Conservation (phyloP, 1,140 invertebrate species). For the Sitodiplosis mosellana region DNA sequence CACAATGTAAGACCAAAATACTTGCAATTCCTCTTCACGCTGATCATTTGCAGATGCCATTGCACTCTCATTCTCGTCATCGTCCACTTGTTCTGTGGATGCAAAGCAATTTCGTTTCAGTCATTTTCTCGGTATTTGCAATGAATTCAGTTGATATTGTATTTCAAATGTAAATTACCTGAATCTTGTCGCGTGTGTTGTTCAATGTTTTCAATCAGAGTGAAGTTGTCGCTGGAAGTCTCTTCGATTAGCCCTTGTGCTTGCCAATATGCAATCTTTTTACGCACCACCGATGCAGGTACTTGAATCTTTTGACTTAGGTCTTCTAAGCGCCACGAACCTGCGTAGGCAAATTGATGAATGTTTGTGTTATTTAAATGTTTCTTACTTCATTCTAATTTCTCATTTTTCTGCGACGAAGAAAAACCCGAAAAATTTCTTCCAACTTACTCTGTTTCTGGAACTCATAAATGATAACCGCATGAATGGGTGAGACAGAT, state of each 20-base stretch:
- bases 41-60: slow-evolving; percentile 88
- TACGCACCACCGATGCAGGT: slow-evolving; percentile 57
- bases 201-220: slow-evolving; percentile 53
- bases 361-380: too few relatives aligned
- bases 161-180: slow-evolving; percentile 6
- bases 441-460: slow-evolving; percentile 64
- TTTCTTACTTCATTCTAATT: too few relatives aligned
- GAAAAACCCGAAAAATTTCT: too few relatives aligned
- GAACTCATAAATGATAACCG: slow-evolving; percentile 88
- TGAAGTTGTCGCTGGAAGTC: slow-evolving; percentile 50
- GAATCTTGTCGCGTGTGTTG: slow-evolving; percentile 27
- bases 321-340: slow-evolving; percentile 59
- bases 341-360: too few relatives aligned
- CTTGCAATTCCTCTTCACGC: slow-evolving; percentile 81
- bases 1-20: slow-evolving; percentile 92
- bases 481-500: slow-evolving; percentile 80
- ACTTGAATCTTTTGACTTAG: slow-evolving; percentile 67
- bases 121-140: too few relatives aligned
- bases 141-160: too few relatives aligned
- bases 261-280: slow-evolving; percentile 84
- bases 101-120: too few relatives aligned
- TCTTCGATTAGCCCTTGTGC: slow-evolving; percentile 68
- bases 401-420: too few relatives aligned
- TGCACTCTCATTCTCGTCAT: slow-evolving; percentile 81
- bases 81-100: slow-evolving; percentile 45